Conservation (phyloP, 2,113 vertebrate genomes). For the Elachura formosa region DNA sequence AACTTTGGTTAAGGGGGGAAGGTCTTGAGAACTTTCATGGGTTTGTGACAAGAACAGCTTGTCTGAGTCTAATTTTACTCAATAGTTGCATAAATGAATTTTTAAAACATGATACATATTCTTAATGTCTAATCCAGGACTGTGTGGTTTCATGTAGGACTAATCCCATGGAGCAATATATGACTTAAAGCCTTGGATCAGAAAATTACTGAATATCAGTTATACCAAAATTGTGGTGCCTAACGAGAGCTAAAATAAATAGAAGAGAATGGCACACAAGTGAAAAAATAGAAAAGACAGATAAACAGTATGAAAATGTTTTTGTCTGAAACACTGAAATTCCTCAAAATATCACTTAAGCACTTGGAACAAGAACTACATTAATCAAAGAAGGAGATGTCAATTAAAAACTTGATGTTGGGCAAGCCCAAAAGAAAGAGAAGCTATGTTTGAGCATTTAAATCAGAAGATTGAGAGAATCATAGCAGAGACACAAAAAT, state of each 20-base stretch:
- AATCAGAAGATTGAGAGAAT: not conserved
- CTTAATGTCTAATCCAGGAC: constrained; percentile 47
- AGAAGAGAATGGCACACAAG: not conserved
- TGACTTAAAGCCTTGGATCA: constrained; percentile 44
- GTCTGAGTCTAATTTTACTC: constrained; percentile 56
- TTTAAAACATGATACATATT: constrained; percentile 60
- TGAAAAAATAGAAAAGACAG: not conserved
- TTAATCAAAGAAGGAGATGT: not conserved
- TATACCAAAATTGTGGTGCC: constrained; percentile 25
- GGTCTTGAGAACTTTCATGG: constrained; percentile 2
- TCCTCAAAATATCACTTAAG: not conserved
- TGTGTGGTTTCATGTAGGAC: constrained; percentile 18
- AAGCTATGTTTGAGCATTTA: not conserved
- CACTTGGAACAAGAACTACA: not conserved
- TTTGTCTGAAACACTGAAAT: not conserved
- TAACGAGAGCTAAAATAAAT: constrained; percentile 18
- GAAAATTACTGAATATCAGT: constrained; percentile 32
- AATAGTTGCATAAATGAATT: constrained; percentile 53
- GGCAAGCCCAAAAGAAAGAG: not conserved
- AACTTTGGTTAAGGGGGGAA: constrained; percentile 21
- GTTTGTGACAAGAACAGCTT: constrained; percentile 41
- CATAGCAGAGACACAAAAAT: not conserved
- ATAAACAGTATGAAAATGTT: not conserved
- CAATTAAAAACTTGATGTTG: not conserved
- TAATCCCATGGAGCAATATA: constrained; percentile 40